phyloP scores from a whole-genome alignment of 2,888 invertebrate genomes.

The Hyalella azteca region DNA sequence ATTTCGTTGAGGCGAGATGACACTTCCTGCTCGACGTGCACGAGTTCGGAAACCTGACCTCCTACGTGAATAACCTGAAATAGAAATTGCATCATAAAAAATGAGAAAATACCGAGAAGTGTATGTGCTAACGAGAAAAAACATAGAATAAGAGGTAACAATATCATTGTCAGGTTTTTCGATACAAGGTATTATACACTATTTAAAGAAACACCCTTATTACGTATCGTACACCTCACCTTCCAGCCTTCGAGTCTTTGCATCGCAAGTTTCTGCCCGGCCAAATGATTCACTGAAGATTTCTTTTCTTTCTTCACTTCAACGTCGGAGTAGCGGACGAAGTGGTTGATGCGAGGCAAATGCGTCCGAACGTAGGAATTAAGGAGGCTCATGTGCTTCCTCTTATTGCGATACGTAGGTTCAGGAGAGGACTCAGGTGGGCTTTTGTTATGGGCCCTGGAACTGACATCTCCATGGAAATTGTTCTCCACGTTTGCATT shows the following conservation, averaged over 20 bases:
- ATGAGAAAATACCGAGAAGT: too few relatives aligned
- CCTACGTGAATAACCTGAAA: constrained; percentile 56
- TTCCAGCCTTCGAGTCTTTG: constrained; percentile 95
- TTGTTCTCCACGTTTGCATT: constrained; percentile 18
- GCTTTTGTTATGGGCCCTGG: constrained; percentile 8
- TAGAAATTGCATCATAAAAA: too few relatives aligned
- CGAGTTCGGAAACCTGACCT: constrained; percentile 63
- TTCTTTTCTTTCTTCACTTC: constrained; percentile 85
- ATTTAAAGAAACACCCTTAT: too few relatives aligned
- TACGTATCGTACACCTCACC: too few relatives aligned
- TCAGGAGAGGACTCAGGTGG: constrained; percentile 6
- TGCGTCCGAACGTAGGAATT: constrained; percentile 73
- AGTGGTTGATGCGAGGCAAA: constrained; percentile 79
- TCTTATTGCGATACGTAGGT: constrained; percentile 60
- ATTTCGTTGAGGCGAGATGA: constrained; percentile 54
- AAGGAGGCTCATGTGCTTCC: constrained; percentile 67
- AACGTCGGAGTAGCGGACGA: constrained; percentile 79
- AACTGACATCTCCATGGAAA: background rate
- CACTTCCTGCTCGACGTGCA: constrained; percentile 63
- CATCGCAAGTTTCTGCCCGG: constrained; percentile 83
- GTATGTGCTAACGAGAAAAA: too few relatives aligned
- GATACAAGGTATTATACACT: too few relatives aligned
- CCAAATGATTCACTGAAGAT: constrained; percentile 84
- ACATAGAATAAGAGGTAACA: too few relatives aligned
- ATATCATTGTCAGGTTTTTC: too few relatives aligned